phyloP scores from a whole-genome alignment of 2,797 vertebrate species.

The Pangasius larnaudii region DNA sequence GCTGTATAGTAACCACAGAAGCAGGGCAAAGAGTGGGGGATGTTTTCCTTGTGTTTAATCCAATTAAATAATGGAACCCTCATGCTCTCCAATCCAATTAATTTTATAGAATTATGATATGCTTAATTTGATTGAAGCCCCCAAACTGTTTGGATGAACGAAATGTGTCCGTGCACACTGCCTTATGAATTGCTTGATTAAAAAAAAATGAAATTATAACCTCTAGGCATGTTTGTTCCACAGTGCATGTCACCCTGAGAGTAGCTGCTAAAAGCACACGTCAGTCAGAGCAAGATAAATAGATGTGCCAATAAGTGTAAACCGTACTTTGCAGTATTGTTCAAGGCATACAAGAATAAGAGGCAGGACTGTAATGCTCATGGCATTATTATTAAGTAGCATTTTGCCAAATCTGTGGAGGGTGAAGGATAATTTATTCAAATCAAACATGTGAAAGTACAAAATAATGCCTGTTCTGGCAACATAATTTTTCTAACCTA shows the following conservation, averaged over 20 bases:
- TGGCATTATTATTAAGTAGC: neutral
- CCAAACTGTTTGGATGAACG: constrained; percentile 29
- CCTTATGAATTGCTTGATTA: constrained; percentile 39
- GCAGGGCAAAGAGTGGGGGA: constrained; percentile 7
- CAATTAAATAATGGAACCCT: constrained; percentile 44
- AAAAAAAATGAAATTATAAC: constrained; percentile 36
- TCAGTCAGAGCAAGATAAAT: neutral
- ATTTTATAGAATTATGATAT: constrained; percentile 41
- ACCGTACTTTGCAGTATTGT: neutral
- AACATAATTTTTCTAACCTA: neutral
- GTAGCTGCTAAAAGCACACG: neutral
- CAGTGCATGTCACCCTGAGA: constrained; percentile 3
- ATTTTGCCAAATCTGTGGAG: no score
- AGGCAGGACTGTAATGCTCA: neutral
- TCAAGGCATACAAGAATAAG: neutral
- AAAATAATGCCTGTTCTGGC: neutral
- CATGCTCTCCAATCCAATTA: constrained; percentile 46
- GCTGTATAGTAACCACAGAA: neutral
- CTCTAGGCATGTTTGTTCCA: constrained; percentile 30
- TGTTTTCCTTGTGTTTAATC: constrained; percentile 47
- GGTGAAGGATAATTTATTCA: neutral
- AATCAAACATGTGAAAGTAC: neutral
- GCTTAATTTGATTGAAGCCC: constrained; percentile 41
- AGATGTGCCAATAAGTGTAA: neutral
- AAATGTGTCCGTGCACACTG: constrained; percentile 23